Conservation (phyloP, 2,113 vertebrate genomes). For the Corythaixoides concolor region DNA sequence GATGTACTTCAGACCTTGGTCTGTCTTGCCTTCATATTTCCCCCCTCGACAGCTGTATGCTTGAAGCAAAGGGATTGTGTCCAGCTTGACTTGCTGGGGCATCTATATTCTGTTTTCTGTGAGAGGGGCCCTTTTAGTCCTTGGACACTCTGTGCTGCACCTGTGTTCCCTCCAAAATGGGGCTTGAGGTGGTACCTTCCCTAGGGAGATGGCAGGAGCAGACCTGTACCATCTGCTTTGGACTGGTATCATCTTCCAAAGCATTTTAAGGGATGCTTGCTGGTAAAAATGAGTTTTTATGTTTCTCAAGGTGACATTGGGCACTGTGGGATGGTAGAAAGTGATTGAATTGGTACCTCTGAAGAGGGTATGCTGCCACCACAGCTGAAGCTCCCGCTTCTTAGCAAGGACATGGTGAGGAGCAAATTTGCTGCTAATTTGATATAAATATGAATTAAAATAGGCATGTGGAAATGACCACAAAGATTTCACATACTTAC, state of each 20-base stretch:
- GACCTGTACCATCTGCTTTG: background rate
- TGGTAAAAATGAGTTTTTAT: background rate
- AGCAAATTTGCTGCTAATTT: background rate
- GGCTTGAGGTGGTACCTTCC: background rate
- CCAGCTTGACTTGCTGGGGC: background rate
- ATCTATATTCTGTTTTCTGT: background rate
- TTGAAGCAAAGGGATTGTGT: background rate
- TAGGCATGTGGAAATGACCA: background rate
- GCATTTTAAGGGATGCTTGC: background rate
- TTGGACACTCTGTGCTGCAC: fast-evolving
- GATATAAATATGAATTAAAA: background rate
- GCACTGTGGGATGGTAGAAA: background rate
- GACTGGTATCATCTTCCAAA: background rate
- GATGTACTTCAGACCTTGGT: background rate
- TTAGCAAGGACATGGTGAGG: background rate
- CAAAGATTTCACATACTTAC: background rate
- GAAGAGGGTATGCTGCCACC: background rate
- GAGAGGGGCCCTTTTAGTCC: background rate
- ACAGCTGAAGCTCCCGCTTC: background rate
- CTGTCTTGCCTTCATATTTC: background rate
- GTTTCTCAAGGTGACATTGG: background rate
- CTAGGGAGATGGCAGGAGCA: background rate
- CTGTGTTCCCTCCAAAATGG: background rate
- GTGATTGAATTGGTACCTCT: background rate
- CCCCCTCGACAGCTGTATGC: background rate